Conservation (phyloP, 2,113 vertebrate genomes). For the Candoia aspera region DNA sequence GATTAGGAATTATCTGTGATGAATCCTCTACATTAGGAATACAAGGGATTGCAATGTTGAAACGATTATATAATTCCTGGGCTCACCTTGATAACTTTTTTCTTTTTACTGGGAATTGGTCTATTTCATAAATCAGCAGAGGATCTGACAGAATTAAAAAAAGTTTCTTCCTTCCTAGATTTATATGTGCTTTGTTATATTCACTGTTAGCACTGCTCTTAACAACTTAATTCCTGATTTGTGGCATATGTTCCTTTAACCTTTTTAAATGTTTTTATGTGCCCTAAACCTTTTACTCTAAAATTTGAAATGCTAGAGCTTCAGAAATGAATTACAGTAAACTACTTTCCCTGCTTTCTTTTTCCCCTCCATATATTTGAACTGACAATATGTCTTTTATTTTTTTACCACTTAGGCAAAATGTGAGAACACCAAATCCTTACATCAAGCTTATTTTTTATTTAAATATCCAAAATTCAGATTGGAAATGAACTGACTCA, state of each 20-base stretch:
- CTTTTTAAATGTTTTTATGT: slow-evolving; percentile 46
- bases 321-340: slow-evolving; percentile 41
- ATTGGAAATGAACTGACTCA: slow-evolving; percentile 13
- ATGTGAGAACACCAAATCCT: slow-evolving; percentile 25
- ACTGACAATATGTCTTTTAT: slow-evolving; percentile 6
- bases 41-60: slow-evolving; percentile 59
- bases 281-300: slow-evolving; percentile 32
- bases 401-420: slow-evolving; percentile 10
- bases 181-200: slow-evolving; percentile 55
- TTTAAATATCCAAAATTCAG: slow-evolving; percentile 25
- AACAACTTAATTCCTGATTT: slow-evolving; percentile 60
- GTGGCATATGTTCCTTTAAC: slow-evolving; percentile 48
- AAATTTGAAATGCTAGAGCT: slow-evolving; percentile 31
- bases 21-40: slow-evolving; percentile 49
- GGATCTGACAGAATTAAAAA: slow-evolving; percentile 50
- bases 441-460: slow-evolving; percentile 28
- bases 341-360: slow-evolving; percentile 21
- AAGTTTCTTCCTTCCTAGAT: slow-evolving; percentile 47
- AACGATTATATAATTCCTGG: slow-evolving; percentile 50
- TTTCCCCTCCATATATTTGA: slow-evolving; percentile 11
- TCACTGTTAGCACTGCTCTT: slow-evolving; percentile 55
- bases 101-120: slow-evolving; percentile 30
- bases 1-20: slow-evolving; percentile 56
- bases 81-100: slow-evolving; percentile 46
- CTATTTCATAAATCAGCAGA: slow-evolving; percentile 60